Evolutionary conservation across 92 coral and sea anemone species (phyloP), one percentile per base, ranked within the genome.

Genomic region (Scolanthus callimorphus): DNA sequence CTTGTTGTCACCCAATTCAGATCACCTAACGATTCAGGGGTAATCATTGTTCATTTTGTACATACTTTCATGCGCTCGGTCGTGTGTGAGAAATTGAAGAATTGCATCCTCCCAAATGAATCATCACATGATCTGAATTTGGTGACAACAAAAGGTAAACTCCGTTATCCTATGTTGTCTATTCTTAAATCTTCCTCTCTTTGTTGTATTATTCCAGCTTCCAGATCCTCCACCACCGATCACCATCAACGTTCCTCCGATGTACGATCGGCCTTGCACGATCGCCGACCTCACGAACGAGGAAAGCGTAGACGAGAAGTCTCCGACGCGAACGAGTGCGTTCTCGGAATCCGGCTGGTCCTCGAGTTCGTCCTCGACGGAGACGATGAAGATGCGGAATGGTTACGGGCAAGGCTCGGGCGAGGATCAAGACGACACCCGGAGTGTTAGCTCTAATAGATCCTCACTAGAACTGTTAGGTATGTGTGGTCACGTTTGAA

Each of bases 291-390:
- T 88, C 12, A 88, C 86, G 17, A 88, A 88, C 39, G 96, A 88
- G 59, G 96, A 78, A 49, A 88, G 96, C 59, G 96, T 88, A 3
- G 96, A 88, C 44, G 96, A 88, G 52, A 88, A 89, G 47, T 82
- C 86, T 29, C 86, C 80, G 2, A 59, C 79, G 6, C 90, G 82
- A 29, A 66, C 74, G 1, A 69, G 65, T 54, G 70, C 53, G 13
- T 82, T 79, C 46, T 88, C 96, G 6, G 96, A 88, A 45, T 78
- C 85, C 12, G 70, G 79, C 25, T 78, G 76, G 15, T 82, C 89
- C 27, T 88, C 96, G 8, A 84, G 91, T 25, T 80, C 90, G 0
- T 82, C 88, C 20, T 83, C 86, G 4, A 82, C 69, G 19, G 96
- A 88, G 62, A 88, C 96, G 17, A 65, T 88, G 66, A 88, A 88